Evolutionary conservation across 1,140 invertebrate species (phyloP).

Genomic region (Goniozus legneri): DNA sequence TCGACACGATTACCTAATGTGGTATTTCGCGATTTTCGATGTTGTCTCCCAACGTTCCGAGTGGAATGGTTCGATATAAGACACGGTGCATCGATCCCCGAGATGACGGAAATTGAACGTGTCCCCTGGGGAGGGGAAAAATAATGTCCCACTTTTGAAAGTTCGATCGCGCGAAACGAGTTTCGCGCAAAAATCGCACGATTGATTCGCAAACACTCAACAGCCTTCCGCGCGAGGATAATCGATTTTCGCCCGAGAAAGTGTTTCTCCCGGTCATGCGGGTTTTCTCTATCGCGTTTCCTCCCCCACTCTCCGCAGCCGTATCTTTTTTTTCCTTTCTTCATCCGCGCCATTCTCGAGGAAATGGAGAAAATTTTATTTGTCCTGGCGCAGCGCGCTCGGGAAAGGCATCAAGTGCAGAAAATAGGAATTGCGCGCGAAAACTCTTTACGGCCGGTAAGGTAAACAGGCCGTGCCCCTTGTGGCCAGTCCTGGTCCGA

Average conservation of each 20-base stretch:
- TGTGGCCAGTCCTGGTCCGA: constrained; percentile 32
- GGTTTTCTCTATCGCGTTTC: constrained; percentile 1
- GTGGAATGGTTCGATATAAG: constrained; percentile 9
- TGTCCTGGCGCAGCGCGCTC: constrained; percentile 21
- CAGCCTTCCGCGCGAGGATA: constrained; percentile 9
- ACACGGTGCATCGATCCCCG: constrained; percentile 10
- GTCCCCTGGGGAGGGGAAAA: constrained; percentile 35
- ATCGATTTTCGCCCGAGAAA: constrained; percentile 7
- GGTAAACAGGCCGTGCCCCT: constrained; percentile 33
- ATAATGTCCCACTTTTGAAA: constrained; percentile 41
- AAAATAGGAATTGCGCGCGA: constrained; percentile 38
- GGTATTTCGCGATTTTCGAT: constrained; percentile 10
- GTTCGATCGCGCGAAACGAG: constrained; percentile 34
- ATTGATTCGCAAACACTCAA: constrained; percentile 16
- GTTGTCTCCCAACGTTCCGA: not conserved
- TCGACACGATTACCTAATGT: too few species aligned
- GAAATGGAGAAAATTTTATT: constrained; percentile 48
- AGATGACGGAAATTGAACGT: constrained; percentile 48
- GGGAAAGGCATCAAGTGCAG: constrained; percentile 34
- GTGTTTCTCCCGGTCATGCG: constrained; percentile 20
- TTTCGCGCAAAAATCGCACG: constrained; percentile 22
- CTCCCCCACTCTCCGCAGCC: too few species aligned
- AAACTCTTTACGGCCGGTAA: constrained; percentile 24
- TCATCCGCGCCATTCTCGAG: too few species aligned
- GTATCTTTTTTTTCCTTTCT: too few species aligned